phyloP scores from a whole-genome alignment of 2,113 vertebrate species.

The Ibidorhyncha struthersii region DNA sequence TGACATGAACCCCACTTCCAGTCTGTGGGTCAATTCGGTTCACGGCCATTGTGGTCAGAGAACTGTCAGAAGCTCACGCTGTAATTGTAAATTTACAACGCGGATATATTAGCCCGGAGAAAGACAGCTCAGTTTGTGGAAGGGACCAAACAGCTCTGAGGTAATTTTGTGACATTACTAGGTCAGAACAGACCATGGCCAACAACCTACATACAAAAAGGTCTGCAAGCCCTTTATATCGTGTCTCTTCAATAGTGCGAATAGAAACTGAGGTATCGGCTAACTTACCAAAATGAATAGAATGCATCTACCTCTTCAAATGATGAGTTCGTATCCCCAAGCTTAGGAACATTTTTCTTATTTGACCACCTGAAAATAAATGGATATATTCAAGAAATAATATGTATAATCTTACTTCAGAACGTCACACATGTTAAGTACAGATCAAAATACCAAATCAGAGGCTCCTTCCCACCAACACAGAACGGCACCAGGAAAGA shows the following conservation, averaged over 20 bases:
- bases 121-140: background rate
- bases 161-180: background rate
- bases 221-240: background rate
- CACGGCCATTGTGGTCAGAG: background rate
- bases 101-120: background rate
- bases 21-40: background rate
- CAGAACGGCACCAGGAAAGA: background rate
- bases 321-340: slow-evolving; percentile 85
- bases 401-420: background rate
- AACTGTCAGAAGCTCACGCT: background rate
- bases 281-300: slow-evolving; percentile 96
- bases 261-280: background rate
- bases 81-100: rapidly evolving
- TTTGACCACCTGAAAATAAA: slow-evolving; percentile 87
- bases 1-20: background rate
- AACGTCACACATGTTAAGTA: background rate
- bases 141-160: background rate
- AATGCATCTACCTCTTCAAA: slow-evolving; percentile 98
- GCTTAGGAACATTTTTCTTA: slow-evolving; percentile 89
- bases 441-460: background rate
- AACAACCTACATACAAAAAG: background rate
- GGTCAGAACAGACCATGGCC: background rate
- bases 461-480: background rate
- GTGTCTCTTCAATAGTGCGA: background rate
- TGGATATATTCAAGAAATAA: background rate